These are phyloP conservation scores for Metallyticus violacea DNA, from an alignment of 2,888 invertebrate species.

Conservation along the genomic window DNA sequence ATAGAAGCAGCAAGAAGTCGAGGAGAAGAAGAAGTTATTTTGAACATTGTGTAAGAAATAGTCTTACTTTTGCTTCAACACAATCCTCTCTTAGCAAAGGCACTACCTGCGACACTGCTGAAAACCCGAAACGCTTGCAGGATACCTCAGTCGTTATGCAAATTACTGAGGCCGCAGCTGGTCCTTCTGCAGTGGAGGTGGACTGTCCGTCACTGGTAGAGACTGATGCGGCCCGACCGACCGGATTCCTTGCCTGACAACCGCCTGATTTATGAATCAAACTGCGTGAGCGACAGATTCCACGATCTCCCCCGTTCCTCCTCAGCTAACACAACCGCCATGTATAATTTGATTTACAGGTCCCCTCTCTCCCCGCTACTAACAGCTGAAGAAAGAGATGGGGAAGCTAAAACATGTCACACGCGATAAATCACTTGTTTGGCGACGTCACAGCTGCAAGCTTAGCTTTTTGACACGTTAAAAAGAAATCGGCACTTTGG, in stretches of 20 bases:
- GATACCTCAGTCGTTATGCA: not conserved
- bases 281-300: conserved; percentile 36
- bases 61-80: no score
- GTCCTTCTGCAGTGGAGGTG: conserved; percentile 1
- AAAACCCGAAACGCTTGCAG: not conserved
- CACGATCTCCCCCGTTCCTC: conserved; percentile 9
- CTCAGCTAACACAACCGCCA: not conserved
- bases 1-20: no score
- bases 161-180: not conserved
- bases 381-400: not conserved
- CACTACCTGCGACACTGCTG: not conserved
- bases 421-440: conserved; percentile 2
- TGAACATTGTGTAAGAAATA: no score
- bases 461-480: not conserved
- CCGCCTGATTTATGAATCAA: conserved; percentile 34
- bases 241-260: conserved; percentile 36
- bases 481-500: not conserved
- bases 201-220: not conserved
- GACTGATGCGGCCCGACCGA: conserved; percentile 20
- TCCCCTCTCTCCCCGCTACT: no score
- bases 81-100: no score
- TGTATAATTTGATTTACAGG: not conserved
- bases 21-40: no score
- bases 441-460: not conserved
- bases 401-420: not conserved